Base-by-base conservation (phyloP, 2,888 invertebrate genomes). In the Parnassius smintheus region DNA sequence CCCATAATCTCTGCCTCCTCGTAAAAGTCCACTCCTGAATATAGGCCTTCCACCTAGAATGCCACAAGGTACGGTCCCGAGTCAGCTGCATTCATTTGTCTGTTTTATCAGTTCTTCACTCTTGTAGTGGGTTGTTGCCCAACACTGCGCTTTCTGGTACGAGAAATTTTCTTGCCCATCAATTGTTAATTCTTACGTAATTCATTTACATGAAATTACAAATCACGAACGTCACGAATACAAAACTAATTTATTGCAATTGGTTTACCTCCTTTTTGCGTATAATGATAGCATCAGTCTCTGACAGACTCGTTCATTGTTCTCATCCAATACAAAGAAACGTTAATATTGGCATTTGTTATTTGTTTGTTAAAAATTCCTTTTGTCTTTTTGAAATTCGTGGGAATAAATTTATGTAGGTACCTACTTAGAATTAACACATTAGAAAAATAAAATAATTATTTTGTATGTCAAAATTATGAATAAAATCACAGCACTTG, bases 321-420 rank as follows among this genome's bases (percentile, higher is more conserved):
- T 57, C 52, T 52, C 3, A 13, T 57, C 13, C 35, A 35, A 10
- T 48, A 55, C 50, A 58, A 55, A 58, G 54, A 35, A 44, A 18
- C 11, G 53, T 48, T 49, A 59, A 58, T 50, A 44, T 50, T 12
- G 44, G 22, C 45, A 18, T 54, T 50, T 51, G 35, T 55, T n/a
- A 59, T 55, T 56, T 45, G n/a, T 13, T 51, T 41, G 2, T 42
- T 61, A 45, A 55, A 50, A 13, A 50, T 50, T n/a, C 56, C 41
- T 55, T 58, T 63, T 58, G 58, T 55, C 18, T 55, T 57, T 52
- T 45, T 2, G 4, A 45, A 51, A 50, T 45, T 11, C 46, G 25
- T 61, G 51, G 8, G 61, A 54, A 58, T n/a, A 44, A 48, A 48
- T 46, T 45, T 22, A 8, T 12, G 12, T 18, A 18, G 18, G 18